Evolutionary conservation across 2,888 invertebrate species (phyloP).

Genomic region (Apocheima hispidaria): DNA sequence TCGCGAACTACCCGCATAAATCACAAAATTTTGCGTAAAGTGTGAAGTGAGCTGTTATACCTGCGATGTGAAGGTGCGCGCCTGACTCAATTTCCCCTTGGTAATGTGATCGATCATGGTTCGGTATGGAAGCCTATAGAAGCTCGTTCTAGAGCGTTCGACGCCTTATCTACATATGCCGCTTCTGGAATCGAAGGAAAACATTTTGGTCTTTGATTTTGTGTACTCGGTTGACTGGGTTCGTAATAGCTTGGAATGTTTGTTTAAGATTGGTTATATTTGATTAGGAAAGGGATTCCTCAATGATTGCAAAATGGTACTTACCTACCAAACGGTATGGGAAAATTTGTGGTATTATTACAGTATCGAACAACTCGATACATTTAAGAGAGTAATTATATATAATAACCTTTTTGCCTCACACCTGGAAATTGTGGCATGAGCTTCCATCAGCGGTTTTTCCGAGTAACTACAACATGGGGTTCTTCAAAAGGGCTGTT

Average conservation of each 20-base stretch:
- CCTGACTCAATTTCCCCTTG: constrained; percentile 63
- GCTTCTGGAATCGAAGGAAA: constrained; percentile 30
- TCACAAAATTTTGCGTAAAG: constrained; percentile 33
- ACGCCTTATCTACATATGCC: constrained; percentile 33
- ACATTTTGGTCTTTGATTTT: constrained; percentile 34
- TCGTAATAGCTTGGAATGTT: constrained; percentile 18
- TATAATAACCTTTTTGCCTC: background rate
- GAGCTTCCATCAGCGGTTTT: too few relatives aligned
- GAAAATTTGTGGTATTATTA: background rate
- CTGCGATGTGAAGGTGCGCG: constrained; percentile 49
- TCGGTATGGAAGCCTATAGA: constrained; percentile 32
- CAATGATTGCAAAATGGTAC: constrained; percentile 7
- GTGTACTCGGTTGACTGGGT: constrained; percentile 26
- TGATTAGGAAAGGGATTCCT: constrained; percentile 19
- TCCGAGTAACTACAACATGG: too few relatives aligned
- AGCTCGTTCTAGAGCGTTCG: constrained; percentile 23
- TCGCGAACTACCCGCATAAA: constrained; percentile 33
- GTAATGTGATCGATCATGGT: constrained; percentile 63
- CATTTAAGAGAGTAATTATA: background rate
- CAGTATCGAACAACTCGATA: background rate
- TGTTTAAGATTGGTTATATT: constrained; percentile 25
- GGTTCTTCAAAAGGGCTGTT: too few relatives aligned
- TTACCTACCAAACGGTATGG: background rate
- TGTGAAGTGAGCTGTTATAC: constrained; percentile 34
- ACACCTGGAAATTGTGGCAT: too few relatives aligned